phyloP scores from a whole-genome alignment of 2,888 invertebrate species.

The Diarsia brunnea region DNA sequence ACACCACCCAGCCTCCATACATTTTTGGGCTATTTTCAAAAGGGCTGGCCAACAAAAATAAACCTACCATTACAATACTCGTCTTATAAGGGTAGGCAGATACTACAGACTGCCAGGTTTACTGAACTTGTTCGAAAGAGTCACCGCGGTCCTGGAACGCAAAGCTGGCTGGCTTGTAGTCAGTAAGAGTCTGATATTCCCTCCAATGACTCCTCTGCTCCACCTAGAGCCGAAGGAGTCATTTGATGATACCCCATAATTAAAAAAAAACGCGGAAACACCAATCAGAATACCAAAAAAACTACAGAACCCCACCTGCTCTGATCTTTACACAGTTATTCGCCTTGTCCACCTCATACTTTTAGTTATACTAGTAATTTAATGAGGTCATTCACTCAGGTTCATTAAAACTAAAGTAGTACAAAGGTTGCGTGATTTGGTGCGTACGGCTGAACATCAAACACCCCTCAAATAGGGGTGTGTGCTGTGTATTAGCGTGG shows the following conservation, averaged over 20 bases:
- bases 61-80: no score
- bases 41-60: no score
- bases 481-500: background rate
- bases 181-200: no score
- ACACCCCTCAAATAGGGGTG: constrained; percentile 15
- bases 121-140: no score
- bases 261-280: no score
- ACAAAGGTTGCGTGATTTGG: constrained; percentile 43
- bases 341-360: background rate
- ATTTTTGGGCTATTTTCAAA: no score
- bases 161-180: no score
- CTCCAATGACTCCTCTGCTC: no score
- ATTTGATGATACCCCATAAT: no score
- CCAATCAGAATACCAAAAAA: background rate
- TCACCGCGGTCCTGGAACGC: no score
- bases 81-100: background rate
- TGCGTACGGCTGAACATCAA: constrained; percentile 50
- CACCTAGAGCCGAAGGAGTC: no score
- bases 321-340: background rate
- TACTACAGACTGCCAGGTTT: background rate
- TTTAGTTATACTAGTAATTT: background rate
- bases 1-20: no score
- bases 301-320: background rate
- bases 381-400: constrained; percentile 13
- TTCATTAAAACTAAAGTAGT: constrained; percentile 48